These are phyloP conservation scores for Chionomys nivalis DNA, from an alignment of 2,113 vertebrate genomes.

Conservation along the genomic window DNA sequence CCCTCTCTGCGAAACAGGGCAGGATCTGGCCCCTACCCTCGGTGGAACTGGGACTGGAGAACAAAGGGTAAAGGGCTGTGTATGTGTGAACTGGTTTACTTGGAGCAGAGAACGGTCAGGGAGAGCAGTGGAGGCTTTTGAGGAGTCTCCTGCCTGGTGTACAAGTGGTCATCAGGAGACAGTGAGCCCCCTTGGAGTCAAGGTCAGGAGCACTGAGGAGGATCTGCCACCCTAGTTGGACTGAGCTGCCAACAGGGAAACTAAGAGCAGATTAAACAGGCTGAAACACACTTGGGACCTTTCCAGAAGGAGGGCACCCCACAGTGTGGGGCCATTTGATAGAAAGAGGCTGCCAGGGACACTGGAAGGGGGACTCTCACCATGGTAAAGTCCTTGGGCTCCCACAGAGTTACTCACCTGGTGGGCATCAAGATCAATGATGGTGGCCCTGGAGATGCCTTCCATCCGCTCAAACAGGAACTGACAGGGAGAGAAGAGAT, in stretches of 20 bases:
- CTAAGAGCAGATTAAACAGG: neutral
- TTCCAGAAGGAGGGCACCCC: neutral
- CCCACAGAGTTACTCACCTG: constrained; percentile 88
- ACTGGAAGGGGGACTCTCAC: neutral
- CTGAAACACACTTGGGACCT: neutral
- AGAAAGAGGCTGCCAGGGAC: neutral
- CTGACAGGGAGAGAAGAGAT: constrained; percentile 81
- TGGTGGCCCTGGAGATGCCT: constrained; percentile 93
- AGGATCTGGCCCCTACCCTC: neutral
- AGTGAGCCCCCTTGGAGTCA: neutral
- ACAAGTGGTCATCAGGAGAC: neutral
- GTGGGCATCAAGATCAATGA: constrained; percentile 98
- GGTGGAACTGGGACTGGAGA: neutral
- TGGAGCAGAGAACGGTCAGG: neutral
- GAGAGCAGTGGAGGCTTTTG: neutral
- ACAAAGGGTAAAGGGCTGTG: neutral
- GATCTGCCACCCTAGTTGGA: neutral
- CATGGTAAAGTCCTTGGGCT: neutral
- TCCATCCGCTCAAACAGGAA: constrained; percentile 97
- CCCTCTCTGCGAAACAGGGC: neutral
- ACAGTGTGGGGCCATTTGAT: fast-evolving
- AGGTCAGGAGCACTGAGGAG: neutral
- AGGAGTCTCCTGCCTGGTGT: neutral
- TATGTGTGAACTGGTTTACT: neutral
- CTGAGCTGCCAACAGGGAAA: neutral